phyloP scores from a whole-genome alignment of 2,113 vertebrate genomes.

The Pollimyrus isidori region DNA sequence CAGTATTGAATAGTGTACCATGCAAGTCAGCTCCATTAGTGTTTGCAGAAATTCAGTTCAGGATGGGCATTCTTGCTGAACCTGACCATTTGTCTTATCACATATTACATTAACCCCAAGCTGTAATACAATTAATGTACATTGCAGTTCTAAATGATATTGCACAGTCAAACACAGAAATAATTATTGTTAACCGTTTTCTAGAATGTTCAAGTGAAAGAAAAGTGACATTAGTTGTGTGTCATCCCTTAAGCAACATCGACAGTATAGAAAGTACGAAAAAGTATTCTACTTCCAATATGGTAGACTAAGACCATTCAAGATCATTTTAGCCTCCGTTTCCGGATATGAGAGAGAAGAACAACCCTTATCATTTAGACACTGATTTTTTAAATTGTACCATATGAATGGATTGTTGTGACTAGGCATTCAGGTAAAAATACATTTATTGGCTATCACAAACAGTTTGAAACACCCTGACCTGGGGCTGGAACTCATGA shows the following conservation, averaged over 20 bases:
- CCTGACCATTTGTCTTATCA: no score
- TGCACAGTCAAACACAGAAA: conserved; percentile 15
- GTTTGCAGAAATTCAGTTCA: neutral
- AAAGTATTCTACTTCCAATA: conserved; percentile 22
- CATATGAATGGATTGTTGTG: neutral
- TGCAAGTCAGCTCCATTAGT: neutral
- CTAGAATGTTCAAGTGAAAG: conserved; percentile 17
- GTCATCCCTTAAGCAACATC: conserved; percentile 24
- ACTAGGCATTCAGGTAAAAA: neutral
- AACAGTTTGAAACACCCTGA: neutral
- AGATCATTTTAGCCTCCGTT: neutral
- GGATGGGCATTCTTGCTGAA: neutral
- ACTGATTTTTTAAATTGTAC: neutral
- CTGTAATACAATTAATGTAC: neutral
- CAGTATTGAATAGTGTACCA: neutral
- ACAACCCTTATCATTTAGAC: neutral
- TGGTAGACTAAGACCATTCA: conserved; percentile 12
- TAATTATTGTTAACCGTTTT: conserved; percentile 20
- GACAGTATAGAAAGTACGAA: conserved; percentile 22
- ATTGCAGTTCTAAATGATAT: neutral
- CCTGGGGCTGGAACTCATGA: neutral
- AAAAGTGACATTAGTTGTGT: neutral
- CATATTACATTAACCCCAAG: neutral
- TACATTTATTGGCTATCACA: neutral
- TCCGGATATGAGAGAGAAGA: neutral